Conservation (phyloP, 2,797 vertebrate genomes). For the Gymnocypris eckloni region DNA sequence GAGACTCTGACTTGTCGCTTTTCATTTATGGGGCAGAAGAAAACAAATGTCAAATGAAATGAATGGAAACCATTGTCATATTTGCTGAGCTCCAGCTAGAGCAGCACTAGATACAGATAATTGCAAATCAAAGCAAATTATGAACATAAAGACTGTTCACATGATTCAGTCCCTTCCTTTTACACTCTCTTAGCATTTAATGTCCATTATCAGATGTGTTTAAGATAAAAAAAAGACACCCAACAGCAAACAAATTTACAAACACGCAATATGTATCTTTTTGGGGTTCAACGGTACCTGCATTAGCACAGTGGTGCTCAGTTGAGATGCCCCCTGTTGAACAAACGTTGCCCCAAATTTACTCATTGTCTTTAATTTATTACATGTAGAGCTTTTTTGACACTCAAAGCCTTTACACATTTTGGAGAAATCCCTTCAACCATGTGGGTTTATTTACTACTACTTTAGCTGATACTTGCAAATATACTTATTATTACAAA, state of each 20-base stretch:
- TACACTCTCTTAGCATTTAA: not conserved
- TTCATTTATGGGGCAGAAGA: slow-evolving; percentile 7
- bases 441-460: not conserved
- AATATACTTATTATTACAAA: no score
- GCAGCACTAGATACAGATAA: slow-evolving; percentile 26
- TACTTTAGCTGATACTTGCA: not conserved
- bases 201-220: not conserved
- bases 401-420: not conserved
- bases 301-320: not conserved
- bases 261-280: not conserved
- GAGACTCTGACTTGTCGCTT: slow-evolving; percentile 26
- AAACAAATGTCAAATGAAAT: slow-evolving; percentile 28
- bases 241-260: not conserved
- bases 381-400: not conserved
- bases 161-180: not conserved
- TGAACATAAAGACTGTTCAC: slow-evolving; percentile 45
- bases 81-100: slow-evolving; percentile 31
- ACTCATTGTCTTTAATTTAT: not conserved
- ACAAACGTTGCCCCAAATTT: no score
- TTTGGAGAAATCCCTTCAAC: not conserved
- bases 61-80: slow-evolving; percentile 26
- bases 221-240: not conserved
- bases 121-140: slow-evolving; percentile 50
- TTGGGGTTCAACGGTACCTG: no score
- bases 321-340: not conserved